Conservation (phyloP, 2,888 invertebrate genomes). For the Agrotis puta region DNA sequence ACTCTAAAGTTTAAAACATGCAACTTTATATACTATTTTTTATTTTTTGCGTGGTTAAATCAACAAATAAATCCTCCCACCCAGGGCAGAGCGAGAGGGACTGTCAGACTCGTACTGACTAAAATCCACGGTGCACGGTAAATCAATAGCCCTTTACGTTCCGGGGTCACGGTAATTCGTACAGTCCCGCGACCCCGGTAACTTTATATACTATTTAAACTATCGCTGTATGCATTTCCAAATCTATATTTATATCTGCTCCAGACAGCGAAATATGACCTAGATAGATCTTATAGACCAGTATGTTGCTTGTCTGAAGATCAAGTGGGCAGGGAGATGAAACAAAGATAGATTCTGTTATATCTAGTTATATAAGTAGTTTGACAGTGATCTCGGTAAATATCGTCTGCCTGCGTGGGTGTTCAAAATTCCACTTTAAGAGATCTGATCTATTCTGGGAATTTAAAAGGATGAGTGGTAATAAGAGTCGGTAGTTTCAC, state of each 20-base stretch:
- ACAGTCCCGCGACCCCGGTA: too few relatives aligned
- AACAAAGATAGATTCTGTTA: background rate
- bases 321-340: slow-evolving; percentile 15
- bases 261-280: slow-evolving; percentile 41
- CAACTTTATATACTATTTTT: too few relatives aligned
- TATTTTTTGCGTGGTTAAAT: too few relatives aligned
- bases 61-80: too few relatives aligned
- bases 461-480: background rate
- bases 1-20: background rate
- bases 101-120: too few relatives aligned
- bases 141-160: too few relatives aligned
- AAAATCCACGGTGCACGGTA: too few relatives aligned
- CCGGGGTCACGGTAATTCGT: too few relatives aligned
- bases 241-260: slow-evolving; percentile 28
- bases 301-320: slow-evolving; percentile 10
- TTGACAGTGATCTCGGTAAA: background rate
- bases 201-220: background rate
- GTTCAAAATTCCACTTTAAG: background rate
- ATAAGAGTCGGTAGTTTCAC: background rate
- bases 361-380: background rate
- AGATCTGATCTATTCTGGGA: background rate
- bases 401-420: background rate
- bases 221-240: slow-evolving; percentile 9
- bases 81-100: too few relatives aligned
- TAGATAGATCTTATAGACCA: slow-evolving; percentile 50